Evolutionary conservation across 1,140 invertebrate genomes (phyloP).

Genomic region (Orchestia grillus): DNA sequence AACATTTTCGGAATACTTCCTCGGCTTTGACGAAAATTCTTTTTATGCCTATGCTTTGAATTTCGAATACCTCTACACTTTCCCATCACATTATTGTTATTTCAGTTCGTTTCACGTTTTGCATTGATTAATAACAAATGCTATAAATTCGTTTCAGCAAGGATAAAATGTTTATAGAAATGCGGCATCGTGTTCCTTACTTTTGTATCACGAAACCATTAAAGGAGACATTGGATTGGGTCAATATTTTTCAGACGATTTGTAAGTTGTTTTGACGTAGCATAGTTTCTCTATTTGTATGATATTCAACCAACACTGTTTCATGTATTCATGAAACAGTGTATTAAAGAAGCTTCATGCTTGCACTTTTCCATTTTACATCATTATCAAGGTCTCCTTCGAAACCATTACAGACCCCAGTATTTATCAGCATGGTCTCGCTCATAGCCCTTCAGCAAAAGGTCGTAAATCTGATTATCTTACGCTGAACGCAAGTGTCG

Average conservation of each 20-base stretch:
- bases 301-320: not conserved
- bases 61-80: no score
- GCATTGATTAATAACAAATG: no score
- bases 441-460: not conserved
- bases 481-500: not conserved
- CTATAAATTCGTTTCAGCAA: no score
- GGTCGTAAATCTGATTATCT: constrained; percentile 8
- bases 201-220: no score
- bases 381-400: not conserved
- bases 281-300: not conserved
- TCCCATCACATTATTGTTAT: no score
- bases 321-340: not conserved
- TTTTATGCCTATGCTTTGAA: no score
- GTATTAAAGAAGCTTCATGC: not conserved
- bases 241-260: not conserved
- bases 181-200: no score
- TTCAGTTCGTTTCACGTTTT: no score
- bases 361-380: not conserved
- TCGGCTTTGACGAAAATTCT: no score
- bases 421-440: not conserved
- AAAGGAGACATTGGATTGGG: not conserved
- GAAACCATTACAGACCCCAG: not conserved
- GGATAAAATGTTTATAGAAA: no score
- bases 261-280: not conserved
- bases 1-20: no score